Evolutionary conservation across 1,140 invertebrate species (phyloP).

Genomic region (Propsilocerus akamusi): DNA sequence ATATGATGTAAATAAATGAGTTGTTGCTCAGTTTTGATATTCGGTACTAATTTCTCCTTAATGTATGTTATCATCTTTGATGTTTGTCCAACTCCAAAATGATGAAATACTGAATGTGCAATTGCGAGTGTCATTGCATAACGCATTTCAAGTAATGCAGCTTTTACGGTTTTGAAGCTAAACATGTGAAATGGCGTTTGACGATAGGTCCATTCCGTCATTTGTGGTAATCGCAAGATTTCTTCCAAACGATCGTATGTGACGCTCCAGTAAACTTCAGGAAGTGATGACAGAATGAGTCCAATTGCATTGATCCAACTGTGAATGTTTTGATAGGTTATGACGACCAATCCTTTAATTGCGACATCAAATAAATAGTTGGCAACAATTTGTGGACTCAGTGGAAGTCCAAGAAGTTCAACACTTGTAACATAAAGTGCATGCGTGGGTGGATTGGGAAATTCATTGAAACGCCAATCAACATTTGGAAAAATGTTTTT

Average conservation of each 20-base stretch:
- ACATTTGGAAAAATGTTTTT: slow-evolving; percentile 64
- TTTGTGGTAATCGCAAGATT: slow-evolving; percentile 45
- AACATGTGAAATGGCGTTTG: slow-evolving; percentile 68
- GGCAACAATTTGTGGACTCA: slow-evolving; percentile 56
- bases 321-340: slow-evolving; percentile 63
- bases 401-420: slow-evolving; percentile 82
- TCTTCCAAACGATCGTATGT: slow-evolving; percentile 70
- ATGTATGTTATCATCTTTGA: slow-evolving; percentile 63
- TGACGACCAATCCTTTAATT: slow-evolving; percentile 62
- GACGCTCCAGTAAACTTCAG: slow-evolving; percentile 65
- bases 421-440: slow-evolving; percentile 86
- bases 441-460: slow-evolving; percentile 86
- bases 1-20: slow-evolving; percentile 81
- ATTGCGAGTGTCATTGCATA: slow-evolving; percentile 70
- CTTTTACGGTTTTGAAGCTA: slow-evolving; percentile 63
- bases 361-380: slow-evolving; percentile 73
- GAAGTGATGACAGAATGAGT: slow-evolving; percentile 71
- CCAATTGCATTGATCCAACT: slow-evolving; percentile 89
- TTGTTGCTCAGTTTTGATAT: slow-evolving; percentile 76
- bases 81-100: slow-evolving; percentile 63
- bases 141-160: slow-evolving; percentile 60
- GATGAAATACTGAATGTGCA: slow-evolving; percentile 73
- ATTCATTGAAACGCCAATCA: slow-evolving; percentile 95
- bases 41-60: slow-evolving; percentile 59
- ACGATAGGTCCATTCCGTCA: slow-evolving; percentile 51